phyloP scores from a whole-genome alignment of 2,797 vertebrate species.

The Choloepus didactylus region DNA sequence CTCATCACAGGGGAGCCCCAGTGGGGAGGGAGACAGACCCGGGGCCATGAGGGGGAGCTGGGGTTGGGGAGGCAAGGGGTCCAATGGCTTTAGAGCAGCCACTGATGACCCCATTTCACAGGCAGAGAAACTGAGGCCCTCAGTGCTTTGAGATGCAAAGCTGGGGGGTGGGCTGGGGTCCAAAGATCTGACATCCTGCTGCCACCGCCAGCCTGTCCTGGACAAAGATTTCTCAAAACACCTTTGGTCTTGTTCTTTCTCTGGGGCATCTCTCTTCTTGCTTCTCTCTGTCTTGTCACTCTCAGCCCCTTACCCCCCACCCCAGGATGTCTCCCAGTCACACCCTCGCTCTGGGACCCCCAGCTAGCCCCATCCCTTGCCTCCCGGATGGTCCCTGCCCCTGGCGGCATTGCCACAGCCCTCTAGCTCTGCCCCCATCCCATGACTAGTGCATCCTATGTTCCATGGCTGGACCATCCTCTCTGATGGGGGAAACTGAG shows the following conservation, averaged over 20 bases:
- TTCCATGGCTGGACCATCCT: background rate
- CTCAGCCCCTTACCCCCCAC: background rate
- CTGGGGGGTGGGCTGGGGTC: background rate
- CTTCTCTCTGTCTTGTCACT: background rate
- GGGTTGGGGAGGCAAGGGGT: background rate
- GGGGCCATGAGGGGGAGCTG: background rate
- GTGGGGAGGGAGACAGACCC: background rate
- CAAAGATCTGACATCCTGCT: no score
- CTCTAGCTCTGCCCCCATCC: background rate
- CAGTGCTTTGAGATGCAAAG: background rate
- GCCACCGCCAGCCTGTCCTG: background rate
- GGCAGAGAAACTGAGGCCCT: background rate
- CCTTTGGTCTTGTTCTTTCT: background rate
- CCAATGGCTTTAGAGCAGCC: background rate
- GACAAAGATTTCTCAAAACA: background rate
- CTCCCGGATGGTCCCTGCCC: background rate
- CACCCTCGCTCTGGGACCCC: background rate
- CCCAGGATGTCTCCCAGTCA: background rate
- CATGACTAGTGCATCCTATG: background rate
- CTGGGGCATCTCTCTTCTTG: background rate
- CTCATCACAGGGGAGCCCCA: background rate
- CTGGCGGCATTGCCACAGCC: fast-evolving
- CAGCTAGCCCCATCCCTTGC: background rate
- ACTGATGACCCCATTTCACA: background rate
- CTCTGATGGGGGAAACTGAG: background rate